Base-by-base conservation (phyloP, 2,888 invertebrate species). In the Rambutsinella grinnellia region DNA sequence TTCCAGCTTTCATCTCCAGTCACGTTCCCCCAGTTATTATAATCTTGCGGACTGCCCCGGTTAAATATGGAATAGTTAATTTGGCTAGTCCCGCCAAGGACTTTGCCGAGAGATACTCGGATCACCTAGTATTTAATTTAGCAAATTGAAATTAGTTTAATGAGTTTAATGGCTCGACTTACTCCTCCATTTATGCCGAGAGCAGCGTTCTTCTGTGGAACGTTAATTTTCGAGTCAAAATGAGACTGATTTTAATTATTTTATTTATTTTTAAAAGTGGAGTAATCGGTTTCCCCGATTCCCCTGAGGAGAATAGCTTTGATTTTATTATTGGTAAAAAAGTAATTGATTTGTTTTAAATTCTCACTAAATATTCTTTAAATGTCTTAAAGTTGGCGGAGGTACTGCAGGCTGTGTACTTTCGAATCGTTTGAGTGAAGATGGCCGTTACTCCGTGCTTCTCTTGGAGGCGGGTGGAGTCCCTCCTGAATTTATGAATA, bases 1-100 rank as follows among this genome's bases (percentile, higher is more conserved):
- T 13, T 19, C 72, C 72, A 72, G 10, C 44, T 58, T 19, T 15
- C 28, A 44, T 72, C 72, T 2, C 58, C 65, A 10, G 72, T 65
- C 0, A 51, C 8, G 3, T 61, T 56, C 24, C 60, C 61, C 70
- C 70, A 70, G 26, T 54, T 15, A 26, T 70, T 27, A 26, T 15
- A 70, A 8, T 53, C 62, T 19, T 21, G 13, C 0, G 61, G 70
- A 21, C 56, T 70, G 10, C 70, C 70, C 24, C 68, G 17, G n/a
- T 60, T 68, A 17, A 28, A 68, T 1, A n/a, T 6, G 28, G 28
- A 60, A 13, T 10, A n/a, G 17, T 68, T 68, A 1, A 60, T 23
- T 3, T 19, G 3, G 23, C 51, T 60, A 19, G 24, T 51, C 13
- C 68, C 68, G 2, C 68, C 68, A 15, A 68, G 53, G 8, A 27